Evolutionary conservation across 2,888 invertebrate species (phyloP).

Genomic region (Palloptera scutellata): DNA sequence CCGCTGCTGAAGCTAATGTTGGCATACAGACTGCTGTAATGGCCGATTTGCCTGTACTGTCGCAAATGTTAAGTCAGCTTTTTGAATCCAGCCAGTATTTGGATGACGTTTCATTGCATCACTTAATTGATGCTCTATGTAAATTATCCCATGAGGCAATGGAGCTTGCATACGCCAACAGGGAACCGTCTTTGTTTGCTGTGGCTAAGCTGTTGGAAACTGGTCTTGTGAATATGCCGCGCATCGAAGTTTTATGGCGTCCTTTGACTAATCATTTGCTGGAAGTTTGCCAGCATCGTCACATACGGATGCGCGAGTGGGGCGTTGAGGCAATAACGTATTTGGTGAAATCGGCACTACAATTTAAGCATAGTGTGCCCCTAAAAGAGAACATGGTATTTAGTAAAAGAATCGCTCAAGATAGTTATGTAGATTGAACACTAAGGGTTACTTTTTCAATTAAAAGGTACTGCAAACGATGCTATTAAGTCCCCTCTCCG

Average conservation of each 20-base stretch:
- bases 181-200: constrained; percentile 96
- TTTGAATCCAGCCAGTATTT: constrained; percentile 95
- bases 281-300: constrained; percentile 95
- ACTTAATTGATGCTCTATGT: constrained; percentile 94
- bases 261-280: constrained; percentile 95
- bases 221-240: constrained; percentile 89
- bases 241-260: constrained; percentile 94
- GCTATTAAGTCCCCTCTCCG: constrained; percentile 88
- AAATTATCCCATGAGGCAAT: constrained; percentile 96
- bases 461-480: constrained; percentile 80
- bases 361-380: constrained; percentile 84
- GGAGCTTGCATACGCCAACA: constrained; percentile 94
- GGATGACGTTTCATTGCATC: constrained; percentile 93
- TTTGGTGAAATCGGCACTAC: constrained; percentile 89
- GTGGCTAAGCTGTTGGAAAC: constrained; percentile 99
- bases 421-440: not conserved
- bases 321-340: constrained; percentile 96
- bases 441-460: not conserved
- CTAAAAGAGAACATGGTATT: constrained; percentile 82
- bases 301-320: constrained; percentile 95
- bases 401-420: not conserved
- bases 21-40: constrained; percentile 95
- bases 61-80: constrained; percentile 88
- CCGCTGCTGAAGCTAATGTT: constrained; percentile 77
- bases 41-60: constrained; percentile 92